Evolutionary conservation across 2,888 invertebrate genomes (phyloP).

Genomic region (Achlya flavicornis): DNA sequence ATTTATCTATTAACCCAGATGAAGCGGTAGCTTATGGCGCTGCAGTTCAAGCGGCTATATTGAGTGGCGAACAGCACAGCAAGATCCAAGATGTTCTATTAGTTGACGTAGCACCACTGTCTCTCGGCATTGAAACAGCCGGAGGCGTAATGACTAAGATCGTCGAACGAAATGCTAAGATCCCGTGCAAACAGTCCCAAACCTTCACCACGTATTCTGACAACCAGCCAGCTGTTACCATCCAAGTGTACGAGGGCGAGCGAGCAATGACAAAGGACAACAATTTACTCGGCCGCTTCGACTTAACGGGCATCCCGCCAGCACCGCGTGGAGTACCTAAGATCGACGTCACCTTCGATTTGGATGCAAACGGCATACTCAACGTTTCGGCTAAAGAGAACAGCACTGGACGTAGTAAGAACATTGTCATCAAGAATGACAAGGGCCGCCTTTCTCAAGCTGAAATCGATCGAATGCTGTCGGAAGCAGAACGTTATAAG

Average conservation of each 20-base stretch:
- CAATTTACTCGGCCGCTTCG: constrained; percentile 86
- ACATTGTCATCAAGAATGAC: constrained; percentile 93
- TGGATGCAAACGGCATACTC: constrained; percentile 91
- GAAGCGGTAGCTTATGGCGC: constrained; percentile 92
- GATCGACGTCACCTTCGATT: constrained; percentile 88
- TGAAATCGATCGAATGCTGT: constrained; percentile 91
- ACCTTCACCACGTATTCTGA: constrained; percentile 92
- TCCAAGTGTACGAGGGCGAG: constrained; percentile 90
- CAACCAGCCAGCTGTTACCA: constrained; percentile 90
- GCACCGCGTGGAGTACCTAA: constrained; percentile 88
- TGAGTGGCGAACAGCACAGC: constrained; percentile 89
- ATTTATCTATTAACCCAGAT: constrained; percentile 90
- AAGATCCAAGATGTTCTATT: constrained; percentile 87
- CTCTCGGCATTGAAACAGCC: constrained; percentile 90
- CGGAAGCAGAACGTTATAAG: constrained; percentile 89
- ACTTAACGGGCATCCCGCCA: constrained; percentile 87
- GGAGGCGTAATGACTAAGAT: constrained; percentile 91
- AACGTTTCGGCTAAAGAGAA: constrained; percentile 92
- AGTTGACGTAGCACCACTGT: constrained; percentile 86
- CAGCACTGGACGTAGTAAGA: constrained; percentile 87
- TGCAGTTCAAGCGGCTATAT: constrained; percentile 89
- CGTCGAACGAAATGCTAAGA: constrained; percentile 87
- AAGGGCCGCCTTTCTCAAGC: constrained; percentile 91
- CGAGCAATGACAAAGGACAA: constrained; percentile 92
- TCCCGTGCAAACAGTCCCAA: constrained; percentile 88